phyloP scores from a whole-genome alignment of 2,888 invertebrate species.

The Trissoscelio sp. region DNA sequence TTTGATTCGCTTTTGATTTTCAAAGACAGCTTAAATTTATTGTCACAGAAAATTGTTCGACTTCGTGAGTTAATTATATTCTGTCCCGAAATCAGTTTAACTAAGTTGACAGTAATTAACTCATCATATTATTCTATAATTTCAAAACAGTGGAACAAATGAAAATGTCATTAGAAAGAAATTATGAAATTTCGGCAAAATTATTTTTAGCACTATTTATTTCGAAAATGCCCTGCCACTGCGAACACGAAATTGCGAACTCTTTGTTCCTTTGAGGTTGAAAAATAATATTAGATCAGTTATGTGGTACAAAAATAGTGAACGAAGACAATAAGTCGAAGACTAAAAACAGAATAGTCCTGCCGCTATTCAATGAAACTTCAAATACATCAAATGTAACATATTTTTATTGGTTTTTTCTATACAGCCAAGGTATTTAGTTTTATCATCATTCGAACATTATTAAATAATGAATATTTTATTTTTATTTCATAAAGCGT shows the following conservation, averaged over 20 bases:
- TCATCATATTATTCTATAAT: background rate
- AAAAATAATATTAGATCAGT: constrained; percentile 53
- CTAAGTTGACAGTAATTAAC: background rate
- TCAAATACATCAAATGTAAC: constrained; percentile 11
- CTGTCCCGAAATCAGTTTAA: background rate
- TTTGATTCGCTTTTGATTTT: too few relatives aligned
- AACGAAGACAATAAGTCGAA: constrained; percentile 41
- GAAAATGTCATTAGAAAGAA: too few relatives aligned
- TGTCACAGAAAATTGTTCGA: too few relatives aligned
- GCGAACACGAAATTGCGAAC: background rate
- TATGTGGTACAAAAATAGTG: constrained; percentile 47
- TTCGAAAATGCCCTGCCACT: constrained; percentile 1
- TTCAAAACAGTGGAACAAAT: background rate
- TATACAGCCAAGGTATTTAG: too few relatives aligned
- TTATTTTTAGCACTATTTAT: too few relatives aligned
- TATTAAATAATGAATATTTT: too few relatives aligned
- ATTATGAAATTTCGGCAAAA: too few relatives aligned
- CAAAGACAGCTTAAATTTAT: too few relatives aligned
- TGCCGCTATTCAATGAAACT: constrained; percentile 15
- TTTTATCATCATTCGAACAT: too few relatives aligned
- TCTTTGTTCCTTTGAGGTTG: constrained; percentile 47
- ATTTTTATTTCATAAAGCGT: too few relatives aligned
- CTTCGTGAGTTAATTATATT: too few relatives aligned
- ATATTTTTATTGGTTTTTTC: too few relatives aligned
- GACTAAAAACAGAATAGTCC: constrained; percentile 50